These are phyloP conservation scores for Meteorus sp. DNA, from an alignment of 1,140 invertebrate species.

Conservation along the genomic window DNA sequence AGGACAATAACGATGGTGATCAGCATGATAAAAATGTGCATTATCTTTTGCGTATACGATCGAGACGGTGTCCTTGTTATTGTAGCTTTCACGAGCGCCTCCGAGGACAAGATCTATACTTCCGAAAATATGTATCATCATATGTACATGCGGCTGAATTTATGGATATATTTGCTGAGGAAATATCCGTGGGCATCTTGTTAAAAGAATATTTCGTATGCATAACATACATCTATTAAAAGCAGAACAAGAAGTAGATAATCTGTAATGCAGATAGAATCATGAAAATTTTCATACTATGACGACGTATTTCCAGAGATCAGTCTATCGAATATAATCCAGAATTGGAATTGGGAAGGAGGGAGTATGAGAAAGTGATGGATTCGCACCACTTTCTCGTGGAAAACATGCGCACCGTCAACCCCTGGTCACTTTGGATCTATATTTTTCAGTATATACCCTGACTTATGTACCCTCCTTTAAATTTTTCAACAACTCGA, in stretches of 20 bases:
- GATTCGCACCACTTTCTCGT: no score
- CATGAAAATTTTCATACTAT: background rate
- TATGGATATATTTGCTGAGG: conserved; percentile 12
- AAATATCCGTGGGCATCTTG: conserved; percentile 24
- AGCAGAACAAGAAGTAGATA: background rate
- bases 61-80: conserved; percentile 31
- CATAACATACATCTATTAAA: background rate
- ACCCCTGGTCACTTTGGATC: conserved; percentile 54
- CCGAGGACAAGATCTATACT: background rate
- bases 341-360: conserved; percentile 33
- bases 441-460: conserved; percentile 46
- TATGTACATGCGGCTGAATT: background rate
- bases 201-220: conserved; percentile 17
- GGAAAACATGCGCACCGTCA: no score
- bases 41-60: background rate
- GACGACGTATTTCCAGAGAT: no score
- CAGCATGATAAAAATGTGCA: no score
- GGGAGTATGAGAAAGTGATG: conserved; percentile 13
- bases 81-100: conserved; percentile 31
- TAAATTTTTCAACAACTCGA: conserved; percentile 53
- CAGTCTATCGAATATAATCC: conserved; percentile 19
- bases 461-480: no score
- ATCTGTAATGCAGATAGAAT: background rate
- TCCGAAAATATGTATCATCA: no score
- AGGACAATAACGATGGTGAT: no score